Percentiles rank a stretch among this genome's conserved stretches.
phyloP scores from a whole-genome alignment of 2,888 invertebrate species.

The Petrophora chlorosata region DNA sequence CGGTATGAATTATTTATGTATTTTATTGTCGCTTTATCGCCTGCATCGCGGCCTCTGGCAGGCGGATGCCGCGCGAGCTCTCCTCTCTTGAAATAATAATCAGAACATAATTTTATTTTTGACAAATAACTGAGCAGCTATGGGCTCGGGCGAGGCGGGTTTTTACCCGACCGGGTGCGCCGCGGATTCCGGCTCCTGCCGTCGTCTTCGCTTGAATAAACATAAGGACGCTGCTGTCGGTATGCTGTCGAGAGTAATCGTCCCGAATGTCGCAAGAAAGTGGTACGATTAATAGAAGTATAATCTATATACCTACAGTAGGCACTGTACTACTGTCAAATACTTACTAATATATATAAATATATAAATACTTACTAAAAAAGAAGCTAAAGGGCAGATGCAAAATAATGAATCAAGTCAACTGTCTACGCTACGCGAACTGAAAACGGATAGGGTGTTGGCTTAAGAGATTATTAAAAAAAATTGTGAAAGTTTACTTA shows the following conservation, averaged over 20 bases:
- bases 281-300: not conserved
- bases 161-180: constrained; percentile 56
- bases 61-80: constrained; percentile 57
- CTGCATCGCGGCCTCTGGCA: constrained; percentile 59
- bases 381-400: too few species aligned
- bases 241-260: constrained; percentile 58
- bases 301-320: not conserved
- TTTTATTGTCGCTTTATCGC: constrained; percentile 82
- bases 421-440: too few species aligned
- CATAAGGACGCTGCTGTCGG: constrained; percentile 51
- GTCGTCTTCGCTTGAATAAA: constrained; percentile 53
- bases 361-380: too few species aligned
- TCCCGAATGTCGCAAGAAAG: constrained; percentile 37
- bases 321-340: too few species aligned
- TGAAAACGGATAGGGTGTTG: too few species aligned
- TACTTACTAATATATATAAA: too few species aligned
- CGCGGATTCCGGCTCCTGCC: constrained; percentile 48
- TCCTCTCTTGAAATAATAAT: constrained; percentile 72
- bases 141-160: constrained; percentile 53
- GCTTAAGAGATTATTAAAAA: too few species aligned
- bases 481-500: too few species aligned
- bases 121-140: constrained; percentile 77
- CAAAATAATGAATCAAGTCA: too few species aligned
- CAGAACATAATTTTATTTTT: constrained; percentile 79
- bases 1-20: constrained; percentile 80